A percentile compares a stretch with the other conserved stretches of the same genome.
These are phyloP conservation scores for Conus canariensis DNA, from an alignment of 2,888 invertebrate species.

Conservation along the genomic window DNA sequence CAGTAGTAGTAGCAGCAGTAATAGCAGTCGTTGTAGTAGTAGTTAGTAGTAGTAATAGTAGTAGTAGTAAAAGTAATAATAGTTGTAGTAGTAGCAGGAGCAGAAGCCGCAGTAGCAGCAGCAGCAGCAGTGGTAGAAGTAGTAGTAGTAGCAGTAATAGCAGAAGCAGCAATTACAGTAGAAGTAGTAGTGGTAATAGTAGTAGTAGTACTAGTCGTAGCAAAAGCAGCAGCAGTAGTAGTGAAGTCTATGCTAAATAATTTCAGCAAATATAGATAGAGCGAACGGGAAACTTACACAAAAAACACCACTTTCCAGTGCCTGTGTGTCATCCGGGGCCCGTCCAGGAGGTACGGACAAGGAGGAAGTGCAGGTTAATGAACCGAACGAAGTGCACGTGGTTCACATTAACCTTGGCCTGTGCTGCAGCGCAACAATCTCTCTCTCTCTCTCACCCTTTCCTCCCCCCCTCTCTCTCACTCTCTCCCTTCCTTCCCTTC, in stretches of 20 bases:
- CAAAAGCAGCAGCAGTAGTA: too few species aligned
- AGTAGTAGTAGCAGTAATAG: too few species aligned
- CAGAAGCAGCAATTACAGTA: too few species aligned
- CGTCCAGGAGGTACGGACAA: background rate
- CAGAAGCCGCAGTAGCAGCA: too few species aligned
- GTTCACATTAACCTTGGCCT: too few species aligned
- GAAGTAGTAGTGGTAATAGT: too few species aligned
- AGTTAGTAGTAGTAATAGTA: background rate
- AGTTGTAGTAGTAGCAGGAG: too few species aligned
- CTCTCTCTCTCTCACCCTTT: background rate
- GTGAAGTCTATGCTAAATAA: too few species aligned
- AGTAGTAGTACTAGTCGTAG: too few species aligned
- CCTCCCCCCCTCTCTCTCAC: constrained; percentile 20
- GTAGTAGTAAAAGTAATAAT: background rate
- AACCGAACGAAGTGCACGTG: background rate
- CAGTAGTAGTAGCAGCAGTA: background rate
- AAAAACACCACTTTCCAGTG: background rate
- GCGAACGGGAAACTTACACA: background rate
- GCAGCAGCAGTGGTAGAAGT: too few species aligned
- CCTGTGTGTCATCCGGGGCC: background rate
- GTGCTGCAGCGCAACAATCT: background rate
- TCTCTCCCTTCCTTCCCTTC: background rate
- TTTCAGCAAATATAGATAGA: too few species aligned
- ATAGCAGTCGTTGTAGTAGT: background rate
- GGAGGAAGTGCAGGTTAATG: background rate